Conservation (phyloP, 2,888 invertebrate genomes). For the Apomyelois bistriatella region DNA sequence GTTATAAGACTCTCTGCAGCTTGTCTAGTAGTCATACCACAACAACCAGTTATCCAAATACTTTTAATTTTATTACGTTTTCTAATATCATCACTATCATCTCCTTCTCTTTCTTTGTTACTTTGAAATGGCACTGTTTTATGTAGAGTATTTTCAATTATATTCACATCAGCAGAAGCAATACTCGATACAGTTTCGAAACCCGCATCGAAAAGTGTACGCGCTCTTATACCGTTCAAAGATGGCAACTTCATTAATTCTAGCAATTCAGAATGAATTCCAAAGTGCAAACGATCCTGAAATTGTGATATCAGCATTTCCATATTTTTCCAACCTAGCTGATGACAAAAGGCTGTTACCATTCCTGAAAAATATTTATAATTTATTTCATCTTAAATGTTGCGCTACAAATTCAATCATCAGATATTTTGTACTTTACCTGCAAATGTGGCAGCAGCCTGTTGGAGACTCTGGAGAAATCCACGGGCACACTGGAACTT, state of each 20-base stretch:
- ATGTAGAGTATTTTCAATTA: constrained; percentile 87
- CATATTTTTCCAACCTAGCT: constrained; percentile 95
- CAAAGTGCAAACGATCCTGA: constrained; percentile 96
- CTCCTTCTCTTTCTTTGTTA: constrained; percentile 85
- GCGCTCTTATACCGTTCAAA: constrained; percentile 90
- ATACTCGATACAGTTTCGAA: constrained; percentile 88
- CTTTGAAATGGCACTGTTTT: constrained; percentile 93
- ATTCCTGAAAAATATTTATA: constrained; percentile 86
- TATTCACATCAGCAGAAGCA: constrained; percentile 84
- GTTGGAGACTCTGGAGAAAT: constrained; percentile 95
- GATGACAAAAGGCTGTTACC: constrained; percentile 96
- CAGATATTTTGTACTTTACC: no score
- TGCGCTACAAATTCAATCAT: no score
- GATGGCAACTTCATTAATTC: constrained; percentile 93
- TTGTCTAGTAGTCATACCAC: constrained; percentile 89
- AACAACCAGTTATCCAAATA: constrained; percentile 89
- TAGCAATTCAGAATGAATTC: constrained; percentile 93
- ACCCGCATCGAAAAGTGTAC: constrained; percentile 90
- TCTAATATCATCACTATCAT: constrained; percentile 82
- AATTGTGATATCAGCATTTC: constrained; percentile 95
- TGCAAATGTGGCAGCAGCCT: constrained; percentile 96
- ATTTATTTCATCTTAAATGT: no score
- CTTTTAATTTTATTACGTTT: constrained; percentile 84
- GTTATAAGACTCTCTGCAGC: constrained; percentile 88
- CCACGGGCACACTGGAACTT: constrained; percentile 95